Conservation (phyloP, 2,797 vertebrate species). For the Bradypodion pumilum region DNA sequence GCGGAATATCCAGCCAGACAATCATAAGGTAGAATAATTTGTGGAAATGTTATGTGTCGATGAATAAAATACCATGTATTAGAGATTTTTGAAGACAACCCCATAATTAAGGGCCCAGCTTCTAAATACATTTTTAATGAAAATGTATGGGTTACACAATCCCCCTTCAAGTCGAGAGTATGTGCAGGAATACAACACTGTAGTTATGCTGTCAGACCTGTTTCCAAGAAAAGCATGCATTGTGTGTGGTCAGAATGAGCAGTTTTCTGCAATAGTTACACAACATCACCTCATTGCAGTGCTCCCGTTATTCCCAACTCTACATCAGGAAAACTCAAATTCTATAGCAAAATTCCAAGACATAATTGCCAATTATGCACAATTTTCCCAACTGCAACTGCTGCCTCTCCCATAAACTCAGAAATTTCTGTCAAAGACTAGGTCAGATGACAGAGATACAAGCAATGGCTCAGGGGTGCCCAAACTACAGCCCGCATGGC, state of each 20-base stretch:
- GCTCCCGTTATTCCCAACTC: not conserved
- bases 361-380: not conserved
- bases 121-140: not conserved
- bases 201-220: not conserved
- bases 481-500: too few species aligned
- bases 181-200: not conserved
- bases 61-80: too few species aligned
- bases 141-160: not conserved
- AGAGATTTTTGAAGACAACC: too few species aligned
- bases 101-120: not conserved
- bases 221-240: not conserved
- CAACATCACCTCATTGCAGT: too few species aligned
- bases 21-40: too few species aligned
- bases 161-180: not conserved
- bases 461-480: too few species aligned
- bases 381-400: not conserved
- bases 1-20: too few species aligned
- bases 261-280: not conserved
- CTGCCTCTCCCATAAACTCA: not conserved
- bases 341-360: not conserved
- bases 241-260: not conserved
- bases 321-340: not conserved
- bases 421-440: not conserved
- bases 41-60: too few species aligned
- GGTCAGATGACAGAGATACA: not conserved